Base-by-base conservation (phyloP, 2,888 invertebrate species). In the Caenorhabditis macrosperma region DNA sequence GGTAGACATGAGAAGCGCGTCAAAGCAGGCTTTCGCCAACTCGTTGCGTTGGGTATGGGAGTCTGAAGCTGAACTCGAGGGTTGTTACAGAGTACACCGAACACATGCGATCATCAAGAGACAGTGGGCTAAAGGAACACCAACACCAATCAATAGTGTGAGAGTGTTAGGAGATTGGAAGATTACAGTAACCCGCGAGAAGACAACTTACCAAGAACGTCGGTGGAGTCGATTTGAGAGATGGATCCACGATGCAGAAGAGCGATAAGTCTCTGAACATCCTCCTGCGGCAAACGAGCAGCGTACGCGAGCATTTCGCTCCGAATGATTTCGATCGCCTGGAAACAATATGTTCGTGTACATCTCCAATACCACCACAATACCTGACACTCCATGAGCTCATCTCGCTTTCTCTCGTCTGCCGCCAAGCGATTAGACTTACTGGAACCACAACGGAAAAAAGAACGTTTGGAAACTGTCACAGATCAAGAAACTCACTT, bases 231-330 rank as follows among this genome's bases (percentile, higher is more conserved):
- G 30, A 88, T 91, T 88, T 52, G 91, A 86, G 86, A 92, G 90
- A 95, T 94, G 35, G 95, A 95, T 17, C 95, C 96, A 89, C 94
- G 94, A 91, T 96, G 95, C 69, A 96, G 92, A 82, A 96, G 92
- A 86, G 94, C 94, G 85, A 96, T 95, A 61, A 96, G 94, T 91
- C 94, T 94, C 89, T 94, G 93, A 86, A 94, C 94, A 91, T 96
- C 95, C 87, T 95, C 94, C 91, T 94, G 93, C 66, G 95, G 95
- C 91, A 95, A 93, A 83, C 93, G 93, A 85, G 93, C 93, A 2
- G 95, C 94, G 91, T 94, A 94, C 44, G 96, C 95, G 90, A 94
- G 91, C 91, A 96, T 94, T 92, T 95, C 94, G 81, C 94, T 79
- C 22, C 83, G 33, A 74, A 96, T 92, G 85, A 96, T 91, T 89